Evolutionary conservation across 1,140 invertebrate genomes (phyloP).

Genomic region (Drosophila prosaltans): DNA sequence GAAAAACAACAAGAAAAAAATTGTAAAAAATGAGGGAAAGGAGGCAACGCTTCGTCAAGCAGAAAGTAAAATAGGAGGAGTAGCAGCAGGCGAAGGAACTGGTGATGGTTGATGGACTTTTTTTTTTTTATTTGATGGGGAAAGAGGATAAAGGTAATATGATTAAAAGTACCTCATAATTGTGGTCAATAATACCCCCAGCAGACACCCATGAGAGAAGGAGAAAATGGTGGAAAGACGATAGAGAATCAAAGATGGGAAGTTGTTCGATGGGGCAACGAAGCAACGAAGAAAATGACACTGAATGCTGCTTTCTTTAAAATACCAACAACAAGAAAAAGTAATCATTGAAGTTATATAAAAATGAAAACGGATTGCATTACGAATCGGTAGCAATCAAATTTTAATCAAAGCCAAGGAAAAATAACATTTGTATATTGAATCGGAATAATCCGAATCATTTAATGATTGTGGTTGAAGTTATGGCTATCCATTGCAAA

Average conservation of each 20-base stretch:
- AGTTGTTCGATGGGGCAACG: background rate
- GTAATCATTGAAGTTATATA: too few species aligned
- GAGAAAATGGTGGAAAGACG: background rate
- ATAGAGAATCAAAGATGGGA: constrained; percentile 12
- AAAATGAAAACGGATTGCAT: too few species aligned
- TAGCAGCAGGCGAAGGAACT: background rate
- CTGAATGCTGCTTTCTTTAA: too few species aligned
- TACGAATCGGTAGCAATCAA: too few species aligned
- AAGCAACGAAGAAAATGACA: too few species aligned
- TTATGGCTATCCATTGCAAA: too few species aligned
- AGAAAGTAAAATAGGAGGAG: constrained; percentile 29
- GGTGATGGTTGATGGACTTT: background rate
- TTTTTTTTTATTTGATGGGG: constrained; percentile 2
- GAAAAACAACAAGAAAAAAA: background rate
- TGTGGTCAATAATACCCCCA: constrained; percentile 55
- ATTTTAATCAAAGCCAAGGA: too few species aligned
- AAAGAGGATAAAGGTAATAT: constrained; percentile 59
- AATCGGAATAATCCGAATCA: too few species aligned
- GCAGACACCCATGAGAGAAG: background rate
- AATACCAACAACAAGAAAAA: too few species aligned
- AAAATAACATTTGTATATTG: too few species aligned
- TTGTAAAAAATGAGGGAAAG: constrained; percentile 59
- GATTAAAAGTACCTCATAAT: constrained; percentile 79
- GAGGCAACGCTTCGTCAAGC: constrained; percentile 54
- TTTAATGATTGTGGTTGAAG: too few species aligned